Conservation (phyloP, 2,797 vertebrate genomes). For the Pseudomugil tenellus region DNA sequence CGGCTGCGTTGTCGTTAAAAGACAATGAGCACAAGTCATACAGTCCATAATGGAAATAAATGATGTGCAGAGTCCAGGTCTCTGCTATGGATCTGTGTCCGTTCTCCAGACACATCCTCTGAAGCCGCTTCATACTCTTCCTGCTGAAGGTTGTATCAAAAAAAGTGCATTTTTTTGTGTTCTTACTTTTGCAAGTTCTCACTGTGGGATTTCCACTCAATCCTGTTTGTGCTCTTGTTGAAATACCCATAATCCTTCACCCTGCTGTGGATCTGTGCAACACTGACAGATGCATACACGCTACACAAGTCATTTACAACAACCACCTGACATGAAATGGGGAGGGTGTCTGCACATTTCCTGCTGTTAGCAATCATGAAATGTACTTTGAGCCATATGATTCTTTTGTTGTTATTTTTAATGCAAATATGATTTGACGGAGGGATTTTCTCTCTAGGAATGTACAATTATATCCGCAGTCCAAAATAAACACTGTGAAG, state of each 20-base stretch:
- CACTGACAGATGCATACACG: background rate
- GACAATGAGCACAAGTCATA: background rate
- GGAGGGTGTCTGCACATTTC: background rate
- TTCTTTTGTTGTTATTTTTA: too few relatives aligned
- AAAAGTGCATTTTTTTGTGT: background rate
- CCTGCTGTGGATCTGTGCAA: background rate
- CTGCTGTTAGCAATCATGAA: too few relatives aligned
- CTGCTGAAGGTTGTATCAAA: background rate
- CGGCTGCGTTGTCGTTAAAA: background rate
- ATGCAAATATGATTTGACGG: too few relatives aligned
- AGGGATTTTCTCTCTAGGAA: background rate
- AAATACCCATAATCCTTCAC: conserved; percentile 1
- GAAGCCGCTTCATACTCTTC: background rate
- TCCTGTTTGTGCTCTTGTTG: background rate
- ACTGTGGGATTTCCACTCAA: background rate
- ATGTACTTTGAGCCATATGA: too few relatives aligned
- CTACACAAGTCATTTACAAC: background rate
- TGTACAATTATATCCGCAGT: background rate
- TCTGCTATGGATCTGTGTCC: background rate
- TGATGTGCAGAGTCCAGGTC: background rate
- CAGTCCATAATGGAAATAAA: background rate
- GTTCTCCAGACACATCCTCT: background rate
- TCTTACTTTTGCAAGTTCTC: background rate
- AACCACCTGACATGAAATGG: background rate
- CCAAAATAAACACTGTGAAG: background rate